Base-by-base conservation (phyloP, 2,797 vertebrate species). In the Schizothorax lantsangensis region DNA sequence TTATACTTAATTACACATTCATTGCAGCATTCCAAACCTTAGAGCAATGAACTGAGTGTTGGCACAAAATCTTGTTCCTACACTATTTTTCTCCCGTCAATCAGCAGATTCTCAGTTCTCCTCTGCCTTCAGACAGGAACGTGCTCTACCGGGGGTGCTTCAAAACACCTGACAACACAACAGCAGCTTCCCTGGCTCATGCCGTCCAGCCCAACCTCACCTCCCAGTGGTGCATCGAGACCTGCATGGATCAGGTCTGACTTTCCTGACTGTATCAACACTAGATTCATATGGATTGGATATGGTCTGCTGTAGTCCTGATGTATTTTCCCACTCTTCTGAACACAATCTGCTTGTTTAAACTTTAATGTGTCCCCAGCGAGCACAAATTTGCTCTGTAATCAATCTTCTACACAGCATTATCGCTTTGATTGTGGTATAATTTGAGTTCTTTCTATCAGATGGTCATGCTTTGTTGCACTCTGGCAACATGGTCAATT, bases 121-220 rank as follows among this genome's bases (percentile, higher is more conserved):
- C 14, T 81, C 49, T 86, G 47, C 83, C 83, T 90, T 49, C 92
- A 96, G 96, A 96, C 93, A 96, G 91, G 91, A 97, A 96, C 0
- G 94, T 97, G 91, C 96, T 94, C 85, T 97, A 97, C 92, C 96
- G 97, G 0, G 98, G 98, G 85, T 99, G 98, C 93, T 99, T 97
- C 94, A 94, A 91, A 90, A 91, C 96, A 89, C 96, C 95, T 9
- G 95, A 95, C 91, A 97, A 95, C 90, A 85, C 93, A 83, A 95
- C 96, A 3, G 89, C 93, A 49, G 91, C 94, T 90, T 97, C 98
- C 90, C 95, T 97, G 4, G 89, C 95, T 92, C 93, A 94, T 88
- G 93, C 96, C 84, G 86, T 91, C 5, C 96, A 97, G 91, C 92
- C 95, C 88, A 99, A 99, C 90, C 90, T 97, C 80, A 98, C 98